A percentile compares a stretch with the other conserved stretches of the same genome.
These are phyloP conservation scores for Enteromius mattozi DNA, from an alignment of 2,797 vertebrate genomes.

Conservation along the genomic window DNA sequence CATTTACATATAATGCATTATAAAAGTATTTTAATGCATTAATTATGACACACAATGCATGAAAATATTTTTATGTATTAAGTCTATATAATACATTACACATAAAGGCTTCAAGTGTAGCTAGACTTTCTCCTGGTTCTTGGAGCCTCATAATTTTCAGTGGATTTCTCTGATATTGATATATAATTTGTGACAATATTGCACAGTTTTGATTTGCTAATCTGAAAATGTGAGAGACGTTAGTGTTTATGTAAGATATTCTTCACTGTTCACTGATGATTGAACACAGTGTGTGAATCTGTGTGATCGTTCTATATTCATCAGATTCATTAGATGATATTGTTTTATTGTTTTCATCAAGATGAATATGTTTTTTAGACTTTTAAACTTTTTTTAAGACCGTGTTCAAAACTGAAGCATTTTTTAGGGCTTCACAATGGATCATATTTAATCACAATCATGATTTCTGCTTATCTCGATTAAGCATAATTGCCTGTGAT, in stretches of 20 bases:
- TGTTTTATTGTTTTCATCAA: not conserved
- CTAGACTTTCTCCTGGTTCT: not conserved
- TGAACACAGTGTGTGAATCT: not conserved
- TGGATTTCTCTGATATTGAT: not conserved
- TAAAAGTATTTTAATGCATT: not conserved
- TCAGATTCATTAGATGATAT: not conserved
- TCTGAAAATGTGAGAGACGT: not conserved
- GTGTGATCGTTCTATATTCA: not conserved
- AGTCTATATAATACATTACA: not conserved
- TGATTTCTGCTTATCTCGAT: not conserved
- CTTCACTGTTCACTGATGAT: not conserved
- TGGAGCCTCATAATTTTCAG: not conserved
- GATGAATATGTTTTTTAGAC: not conserved
- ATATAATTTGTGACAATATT: too few relatives aligned
- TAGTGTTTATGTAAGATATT: not conserved
- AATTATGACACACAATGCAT: not conserved
- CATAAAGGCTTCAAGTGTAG: not conserved
- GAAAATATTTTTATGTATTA: not conserved
- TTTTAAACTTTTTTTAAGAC: too few relatives aligned
- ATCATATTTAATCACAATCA: not conserved
- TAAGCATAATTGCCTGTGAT: not conserved
- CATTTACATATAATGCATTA: not conserved
- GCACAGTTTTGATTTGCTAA: not conserved
- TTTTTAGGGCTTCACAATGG: not conserved
- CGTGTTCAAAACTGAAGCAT: not conserved